Percentiles rank a stretch among this genome's conserved stretches.
Evolutionary conservation across 2,888 invertebrate species (phyloP).

Genomic region (Apodemia duryi): DNA sequence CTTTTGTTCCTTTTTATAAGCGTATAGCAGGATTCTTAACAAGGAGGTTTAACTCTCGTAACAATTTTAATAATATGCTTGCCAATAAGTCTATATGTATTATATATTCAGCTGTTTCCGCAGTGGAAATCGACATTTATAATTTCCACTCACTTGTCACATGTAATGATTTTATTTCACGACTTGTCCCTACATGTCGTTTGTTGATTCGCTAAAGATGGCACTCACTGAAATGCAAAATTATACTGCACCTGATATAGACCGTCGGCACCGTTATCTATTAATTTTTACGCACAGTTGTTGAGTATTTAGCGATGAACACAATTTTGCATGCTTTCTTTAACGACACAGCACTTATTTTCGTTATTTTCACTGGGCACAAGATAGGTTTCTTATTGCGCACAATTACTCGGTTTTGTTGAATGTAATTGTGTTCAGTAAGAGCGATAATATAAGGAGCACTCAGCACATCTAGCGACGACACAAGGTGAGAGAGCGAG

Average conservation of each 20-base stretch:
- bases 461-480: conserved; percentile 75
- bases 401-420: conserved; percentile 39
- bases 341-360: conserved; percentile 75
- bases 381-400: conserved; percentile 63
- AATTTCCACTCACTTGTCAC: conserved; percentile 83
- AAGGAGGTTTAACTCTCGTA: conserved; percentile 74
- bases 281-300: conserved; percentile 79
- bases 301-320: conserved; percentile 79
- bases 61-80: conserved; percentile 71
- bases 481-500: conserved; percentile 79
- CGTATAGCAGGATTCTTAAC: conserved; percentile 77
- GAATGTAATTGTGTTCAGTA: conserved; percentile 46
- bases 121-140: conserved; percentile 48
- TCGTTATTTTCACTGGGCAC: conserved; percentile 76
- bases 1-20: conserved; percentile 71
- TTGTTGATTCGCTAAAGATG: conserved; percentile 59
- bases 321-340: conserved; percentile 79
- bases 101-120: conserved; percentile 55
- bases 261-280: conserved; percentile 77
- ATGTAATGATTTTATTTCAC: conserved; percentile 82
- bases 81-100: conserved; percentile 56
- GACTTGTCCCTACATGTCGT: conserved; percentile 51
- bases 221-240: conserved; percentile 80
- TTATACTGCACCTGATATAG: conserved; percentile 75
- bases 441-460: conserved; percentile 71